These are phyloP conservation scores for Druceiella hillmani DNA, from an alignment of 2,888 invertebrate species.

Conservation along the genomic window DNA sequence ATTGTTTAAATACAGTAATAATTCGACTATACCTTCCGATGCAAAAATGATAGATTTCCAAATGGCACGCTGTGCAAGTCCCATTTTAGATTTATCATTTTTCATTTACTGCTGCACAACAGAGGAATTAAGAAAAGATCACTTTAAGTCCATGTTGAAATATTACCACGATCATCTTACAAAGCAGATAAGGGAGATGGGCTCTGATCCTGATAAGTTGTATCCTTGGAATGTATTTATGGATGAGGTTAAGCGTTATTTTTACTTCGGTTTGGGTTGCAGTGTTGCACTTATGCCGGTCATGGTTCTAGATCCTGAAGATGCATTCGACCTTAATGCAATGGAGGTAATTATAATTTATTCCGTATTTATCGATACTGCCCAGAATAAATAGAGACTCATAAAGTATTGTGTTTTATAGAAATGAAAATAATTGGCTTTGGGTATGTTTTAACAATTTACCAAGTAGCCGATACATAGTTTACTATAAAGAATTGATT, in stretches of 20 bases:
- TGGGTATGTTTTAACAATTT: no score
- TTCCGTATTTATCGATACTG: no score
- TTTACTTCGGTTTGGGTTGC: conserved; percentile 51
- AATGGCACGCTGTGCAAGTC: conserved; percentile 52
- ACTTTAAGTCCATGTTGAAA: conserved; percentile 55
- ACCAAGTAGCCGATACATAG: no score
- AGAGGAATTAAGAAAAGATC: conserved; percentile 46
- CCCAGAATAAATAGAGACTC: no score
- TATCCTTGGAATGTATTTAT: conserved; percentile 48
- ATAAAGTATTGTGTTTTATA: no score
- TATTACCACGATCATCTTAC: conserved; percentile 56
- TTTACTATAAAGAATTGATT: no score
- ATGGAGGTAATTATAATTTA: conserved; percentile 34
- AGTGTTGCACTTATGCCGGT: conserved; percentile 57
- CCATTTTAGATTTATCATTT: conserved; percentile 55
- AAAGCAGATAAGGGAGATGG: conserved; percentile 50
- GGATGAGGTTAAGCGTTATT: conserved; percentile 52
- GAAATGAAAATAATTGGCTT: no score
- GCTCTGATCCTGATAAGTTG: conserved; percentile 53
- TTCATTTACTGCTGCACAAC: conserved; percentile 59
- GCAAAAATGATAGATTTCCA: conserved; percentile 67
- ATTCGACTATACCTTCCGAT: conserved; percentile 30
- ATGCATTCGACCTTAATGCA: conserved; percentile 47
- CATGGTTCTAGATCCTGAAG: conserved; percentile 50
- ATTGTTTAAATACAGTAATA: conserved; percentile 45